Evolutionary conservation across 2,113 vertebrate species (phyloP), one percentile per base, ranked within the genome.

Genomic region (Platysteira castanea): DNA sequence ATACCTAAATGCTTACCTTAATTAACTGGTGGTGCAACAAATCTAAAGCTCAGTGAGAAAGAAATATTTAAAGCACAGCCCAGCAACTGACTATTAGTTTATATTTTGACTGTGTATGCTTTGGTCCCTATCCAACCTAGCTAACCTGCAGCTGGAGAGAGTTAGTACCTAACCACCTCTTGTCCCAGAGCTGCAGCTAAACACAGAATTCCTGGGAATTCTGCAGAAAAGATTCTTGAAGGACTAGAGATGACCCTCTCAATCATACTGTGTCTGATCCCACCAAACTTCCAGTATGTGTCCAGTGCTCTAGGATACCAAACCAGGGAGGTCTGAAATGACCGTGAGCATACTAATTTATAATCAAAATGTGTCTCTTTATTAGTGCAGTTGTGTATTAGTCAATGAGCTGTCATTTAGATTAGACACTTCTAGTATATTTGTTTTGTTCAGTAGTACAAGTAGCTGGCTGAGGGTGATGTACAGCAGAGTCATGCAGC

Each of bases 241-340:
- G 54, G 63, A 17, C 19, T 11, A 9, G 68, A 60, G 46, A 10
- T 23, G 46, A 49, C 16, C 44, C 56, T 14, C 41, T 71, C 1
- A 0, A 20, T 46, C 5, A 3, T 4, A 33, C 11, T 7, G 1
- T 6, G 8, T 53, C 56, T 53, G 41, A 74, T 42, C 47, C 71
- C 71, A 88, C 52, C 86, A 37, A 16, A 95, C 83, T 79, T 92
- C 76, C 64, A 63, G 24, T 5, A 12, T 15, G 35, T 44, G 82
- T 61, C 64, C 80, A 79, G 27, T 60, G 35, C 78, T 76, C n/a
- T 75, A 86, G 49, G 75, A 35, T 46, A 63, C 28, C 26, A 93
- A 84, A 89, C 71, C 68, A 95, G 69, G 35, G 90, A 91, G 89
- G 71, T 59, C 33, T 52, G 46, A 87, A 91, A 82, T 94, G 53